Evolutionary conservation across 2,797 vertebrate genomes (phyloP).

Genomic region (Dromococcyx pavoninus): DNA sequence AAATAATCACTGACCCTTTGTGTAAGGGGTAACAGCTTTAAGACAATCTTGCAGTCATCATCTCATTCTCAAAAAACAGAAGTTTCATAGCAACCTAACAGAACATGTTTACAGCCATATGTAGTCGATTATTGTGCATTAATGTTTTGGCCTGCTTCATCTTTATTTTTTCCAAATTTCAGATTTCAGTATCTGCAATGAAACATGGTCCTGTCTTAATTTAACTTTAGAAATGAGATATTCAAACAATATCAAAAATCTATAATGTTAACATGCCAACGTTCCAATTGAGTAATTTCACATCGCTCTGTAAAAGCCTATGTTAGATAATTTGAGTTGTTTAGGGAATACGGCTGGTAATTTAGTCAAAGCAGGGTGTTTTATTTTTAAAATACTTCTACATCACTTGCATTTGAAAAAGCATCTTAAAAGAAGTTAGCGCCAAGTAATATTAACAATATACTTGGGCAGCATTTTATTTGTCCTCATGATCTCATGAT

Average conservation of each 20-base stretch:
- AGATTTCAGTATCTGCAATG: not conserved
- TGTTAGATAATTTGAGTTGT: not conserved
- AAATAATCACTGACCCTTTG: not conserved
- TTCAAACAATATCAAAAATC: not conserved
- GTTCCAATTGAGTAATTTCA: not conserved
- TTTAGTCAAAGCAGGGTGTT: not conserved
- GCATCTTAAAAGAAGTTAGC: not conserved
- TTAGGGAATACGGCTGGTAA: not conserved
- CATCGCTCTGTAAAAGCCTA: not conserved
- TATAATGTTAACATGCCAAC: not conserved
- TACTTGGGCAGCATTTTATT: not conserved
- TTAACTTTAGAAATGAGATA: not conserved
- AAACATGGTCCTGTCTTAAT: not conserved
- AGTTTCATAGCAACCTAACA: constrained; percentile 56
- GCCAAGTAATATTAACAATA: not conserved
- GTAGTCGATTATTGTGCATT: constrained; percentile 20
- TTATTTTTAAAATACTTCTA: not conserved
- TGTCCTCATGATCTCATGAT: not conserved
- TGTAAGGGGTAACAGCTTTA: not conserved
- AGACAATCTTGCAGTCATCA: not conserved
- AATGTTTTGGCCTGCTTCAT: constrained; percentile 17
- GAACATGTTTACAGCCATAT: constrained; percentile 44
- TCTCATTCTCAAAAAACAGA: constrained; percentile 31
- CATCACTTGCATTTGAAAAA: not conserved
- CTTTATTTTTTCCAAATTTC: constrained; percentile 47